These are phyloP conservation scores for Nerophis lumbriciformis DNA, from an alignment of 2,113 vertebrate species.

Conservation along the genomic window DNA sequence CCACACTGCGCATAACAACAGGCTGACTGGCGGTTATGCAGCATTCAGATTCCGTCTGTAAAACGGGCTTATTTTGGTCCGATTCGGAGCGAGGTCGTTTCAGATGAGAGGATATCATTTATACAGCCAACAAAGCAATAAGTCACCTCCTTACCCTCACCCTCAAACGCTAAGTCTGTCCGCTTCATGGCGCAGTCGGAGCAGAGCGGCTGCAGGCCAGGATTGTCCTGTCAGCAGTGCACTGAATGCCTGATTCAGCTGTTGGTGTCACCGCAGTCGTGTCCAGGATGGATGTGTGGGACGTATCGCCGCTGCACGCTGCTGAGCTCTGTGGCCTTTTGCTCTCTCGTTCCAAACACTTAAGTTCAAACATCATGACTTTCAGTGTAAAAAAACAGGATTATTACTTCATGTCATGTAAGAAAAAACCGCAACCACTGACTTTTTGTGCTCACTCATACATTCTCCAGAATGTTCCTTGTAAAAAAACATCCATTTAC, in stretches of 20 bases:
- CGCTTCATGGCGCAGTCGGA: conserved; percentile 18
- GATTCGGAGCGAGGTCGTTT: conserved; percentile 8
- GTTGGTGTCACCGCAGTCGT: conserved; percentile 34
- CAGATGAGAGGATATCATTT: conserved; percentile 20
- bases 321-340: conserved; percentile 9
- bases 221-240: conserved; percentile 50
- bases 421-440: not conserved
- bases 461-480: not conserved
- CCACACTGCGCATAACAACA: too few relatives aligned
- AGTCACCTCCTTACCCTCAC: conserved; percentile 5
- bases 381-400: not conserved
- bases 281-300: conserved; percentile 34
- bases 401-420: not conserved
- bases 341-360: conserved; percentile 7
- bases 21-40: too few relatives aligned
- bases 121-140: conserved; percentile 17
- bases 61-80: not conserved
- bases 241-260: conserved; percentile 53
- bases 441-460: not conserved
- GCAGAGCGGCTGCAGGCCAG: conserved; percentile 29
- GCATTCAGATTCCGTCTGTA: not conserved
- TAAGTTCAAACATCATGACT: conserved; percentile 2
- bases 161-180: conserved; percentile 6
- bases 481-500: not conserved
- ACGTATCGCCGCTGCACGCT: conserved; percentile 4